Base-by-base conservation (phyloP, 2,113 vertebrate species). In the Zootoca vivipara region DNA sequence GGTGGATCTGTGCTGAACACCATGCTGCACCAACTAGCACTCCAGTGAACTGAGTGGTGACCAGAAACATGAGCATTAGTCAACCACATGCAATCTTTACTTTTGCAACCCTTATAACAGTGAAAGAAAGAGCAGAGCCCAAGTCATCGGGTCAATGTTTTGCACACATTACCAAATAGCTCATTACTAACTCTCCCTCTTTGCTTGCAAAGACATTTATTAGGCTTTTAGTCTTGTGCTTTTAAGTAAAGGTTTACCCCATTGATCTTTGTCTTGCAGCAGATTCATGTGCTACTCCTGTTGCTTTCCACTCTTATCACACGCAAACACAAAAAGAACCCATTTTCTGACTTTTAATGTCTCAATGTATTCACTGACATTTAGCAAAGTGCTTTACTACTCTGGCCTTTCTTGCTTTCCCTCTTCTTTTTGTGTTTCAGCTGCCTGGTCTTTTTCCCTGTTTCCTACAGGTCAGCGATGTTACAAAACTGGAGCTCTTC, bases 301-400 rank as follows among this genome's bases (percentile, higher is more conserved):
- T 64, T 83, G 84, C 93, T 90, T 93, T 90, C 87, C 91, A 62
- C 87, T 85, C 82, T 24, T 1, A 65, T 82, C 62, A 8, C 87
- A 86, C 46, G 10, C 46, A 46, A 8, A 46, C 28, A 84, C 91
- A 92, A 96, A 89, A 35, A 83, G 85, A 73, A 83, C 62, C 91
- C 80, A 81, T 83, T 9, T 83, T 75, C 89, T 92, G 92, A 95
- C 95, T 74, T 38, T 72, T 62, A 94, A 92, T 73, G 16, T 85
- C 88, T 90, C 94, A 90, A 95, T 92, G 86, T 80, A 93, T 92
- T 91, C 92, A 28, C 0, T 96, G 96, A 96, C 96, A 96, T 96
- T 97, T 96, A 89, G 10, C 70, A 94, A 92, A 74, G 88, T 35
- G 62, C 85, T 95, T 95, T 92, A 93, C 83, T 87, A 70, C 89